Conservation (phyloP, 2,113 vertebrate genomes). For the Anoplopoma fimbria region DNA sequence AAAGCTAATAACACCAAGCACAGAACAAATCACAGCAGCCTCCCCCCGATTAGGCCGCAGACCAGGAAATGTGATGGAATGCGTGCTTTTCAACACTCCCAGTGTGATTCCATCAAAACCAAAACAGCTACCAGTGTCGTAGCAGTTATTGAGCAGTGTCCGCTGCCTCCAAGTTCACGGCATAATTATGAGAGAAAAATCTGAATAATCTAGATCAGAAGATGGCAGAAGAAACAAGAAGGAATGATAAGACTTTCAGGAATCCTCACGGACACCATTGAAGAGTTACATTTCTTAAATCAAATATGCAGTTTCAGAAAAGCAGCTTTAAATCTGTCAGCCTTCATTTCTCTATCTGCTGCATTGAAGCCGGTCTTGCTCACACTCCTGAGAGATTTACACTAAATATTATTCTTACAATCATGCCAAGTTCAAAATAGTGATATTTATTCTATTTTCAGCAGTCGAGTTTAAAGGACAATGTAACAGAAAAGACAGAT, state of each 20-base stretch:
- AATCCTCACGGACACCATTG: conserved; percentile 22
- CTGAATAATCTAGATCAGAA: conserved; percentile 45
- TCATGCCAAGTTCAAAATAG: conserved; percentile 22
- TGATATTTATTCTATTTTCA: conserved; percentile 28
- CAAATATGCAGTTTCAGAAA: conserved; percentile 30
- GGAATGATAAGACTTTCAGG: conserved; percentile 27
- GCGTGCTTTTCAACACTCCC: conserved; percentile 81
- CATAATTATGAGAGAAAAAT: conserved; percentile 10
- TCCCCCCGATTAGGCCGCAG: conserved; percentile 54
- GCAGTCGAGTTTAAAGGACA: background rate
- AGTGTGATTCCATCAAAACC: conserved; percentile 77
- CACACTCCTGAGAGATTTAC: conserved; percentile 35
- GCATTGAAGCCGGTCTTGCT: conserved; percentile 25
- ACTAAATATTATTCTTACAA: conserved; percentile 24
- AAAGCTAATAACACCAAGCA: conserved; percentile 78
- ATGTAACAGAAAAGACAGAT: conserved; percentile 30
- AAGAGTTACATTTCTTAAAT: conserved; percentile 6
- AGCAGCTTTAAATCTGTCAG: conserved; percentile 40
- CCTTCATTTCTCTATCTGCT: conserved; percentile 25
- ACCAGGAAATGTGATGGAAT: conserved; percentile 81
- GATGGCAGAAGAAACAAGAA: conserved; percentile 15
- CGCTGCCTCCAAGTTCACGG: conserved; percentile 4
- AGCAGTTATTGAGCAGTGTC: conserved; percentile 4
- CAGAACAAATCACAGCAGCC: conserved; percentile 72
- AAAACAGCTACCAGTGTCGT: conserved; percentile 68